Evolutionary conservation across 35 echinoderm and acorn worm genomes (phyloP).

Genomic region (Apostichopus parvimensis): DNA sequence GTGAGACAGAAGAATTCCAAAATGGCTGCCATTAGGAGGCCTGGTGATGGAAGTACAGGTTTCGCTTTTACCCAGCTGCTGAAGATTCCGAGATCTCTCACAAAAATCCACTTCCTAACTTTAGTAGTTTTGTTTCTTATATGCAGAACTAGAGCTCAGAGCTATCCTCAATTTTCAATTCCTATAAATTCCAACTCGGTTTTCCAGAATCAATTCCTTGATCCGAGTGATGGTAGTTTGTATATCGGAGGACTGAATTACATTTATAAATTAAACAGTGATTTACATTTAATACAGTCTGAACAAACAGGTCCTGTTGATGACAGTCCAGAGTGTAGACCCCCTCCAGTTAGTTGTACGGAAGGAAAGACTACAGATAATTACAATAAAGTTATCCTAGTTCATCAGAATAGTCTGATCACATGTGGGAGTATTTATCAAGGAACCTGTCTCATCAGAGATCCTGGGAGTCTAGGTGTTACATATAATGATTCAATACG

Average conservation of each 20-base stretch:
- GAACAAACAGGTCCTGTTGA: slow-evolving; percentile 22
- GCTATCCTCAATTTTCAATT: slow-evolving; percentile 14
- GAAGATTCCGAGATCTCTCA: not conserved
- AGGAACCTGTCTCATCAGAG: too few relatives aligned
- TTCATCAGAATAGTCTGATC: not conserved
- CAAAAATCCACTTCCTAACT: not conserved
- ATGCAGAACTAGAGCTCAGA: not conserved
- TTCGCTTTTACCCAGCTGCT: not conserved
- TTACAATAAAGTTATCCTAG: not conserved
- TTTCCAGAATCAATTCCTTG: slow-evolving; percentile 27
- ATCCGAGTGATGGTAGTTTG: not conserved
- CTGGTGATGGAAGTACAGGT: not conserved
- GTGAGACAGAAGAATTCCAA: not conserved
- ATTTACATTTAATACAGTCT: not conserved
- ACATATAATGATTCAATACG: too few relatives aligned
- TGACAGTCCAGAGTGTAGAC: slow-evolving; percentile 29
- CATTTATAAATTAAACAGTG: slow-evolving; percentile 32
- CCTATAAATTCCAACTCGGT: slow-evolving; percentile 17
- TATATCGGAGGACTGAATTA: slow-evolving; percentile 43
- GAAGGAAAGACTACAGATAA: not conserved
- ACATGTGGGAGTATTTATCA: too few relatives aligned
- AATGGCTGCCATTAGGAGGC: not conserved
- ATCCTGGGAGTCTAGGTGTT: too few relatives aligned
- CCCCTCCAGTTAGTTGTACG: not conserved
- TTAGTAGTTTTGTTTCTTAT: not conserved